Base-by-base conservation (phyloP, 2,797 vertebrate species). In the Falco naumanni region DNA sequence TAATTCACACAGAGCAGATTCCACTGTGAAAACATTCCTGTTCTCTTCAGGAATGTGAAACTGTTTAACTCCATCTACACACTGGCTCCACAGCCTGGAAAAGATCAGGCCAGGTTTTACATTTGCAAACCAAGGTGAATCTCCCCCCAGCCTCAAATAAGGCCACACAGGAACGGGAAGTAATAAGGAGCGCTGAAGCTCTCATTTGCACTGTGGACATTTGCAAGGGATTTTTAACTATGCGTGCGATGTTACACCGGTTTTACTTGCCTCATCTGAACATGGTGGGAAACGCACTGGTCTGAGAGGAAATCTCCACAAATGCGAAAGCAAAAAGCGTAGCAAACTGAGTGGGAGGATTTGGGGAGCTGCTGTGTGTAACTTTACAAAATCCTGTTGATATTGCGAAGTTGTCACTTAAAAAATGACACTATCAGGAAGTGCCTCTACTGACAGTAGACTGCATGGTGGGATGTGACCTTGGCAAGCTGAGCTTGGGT, bases 11-110 rank as follows among this genome's bases (percentile, higher is more conserved):
- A 88, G 87, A 80, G 95, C 39, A 84, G 96, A 96, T 80, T 91
- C 68, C 79, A 95, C 85, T 93, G 61, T 84, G 89, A 91, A 89
- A 97, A 96, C 89, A 94, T 95, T 95, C 84, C 88, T 92, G 57
- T 87, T 92, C 90, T 91, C 60, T 88, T 86, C 80, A 95, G 92
- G 93, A 96, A 97, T 89, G 88, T 4, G 41, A 85, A 92, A 83
- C 70, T 87, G 56, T 91, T 92, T 84, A 91, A 95, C 81, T 96
- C 89, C 70, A 79, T 79, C 78, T 81, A 86, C 39, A 60, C 29
- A 45, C 33, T 1, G 7, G 24, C 70, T 93, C 83, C 20, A 56
- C 48, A 89, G 78, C 57, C 37, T 64, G 72, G 90, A 92, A 84
- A 77, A 91, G 70, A 74, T 18, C 57, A 0, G 4, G 74, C 29